A percentile compares a stretch with the other conserved stretches of the same genome.
These are phyloP conservation scores for Coregonus ussuriensis DNA, from an alignment of 2,797 vertebrate species.

Conservation along the genomic window DNA sequence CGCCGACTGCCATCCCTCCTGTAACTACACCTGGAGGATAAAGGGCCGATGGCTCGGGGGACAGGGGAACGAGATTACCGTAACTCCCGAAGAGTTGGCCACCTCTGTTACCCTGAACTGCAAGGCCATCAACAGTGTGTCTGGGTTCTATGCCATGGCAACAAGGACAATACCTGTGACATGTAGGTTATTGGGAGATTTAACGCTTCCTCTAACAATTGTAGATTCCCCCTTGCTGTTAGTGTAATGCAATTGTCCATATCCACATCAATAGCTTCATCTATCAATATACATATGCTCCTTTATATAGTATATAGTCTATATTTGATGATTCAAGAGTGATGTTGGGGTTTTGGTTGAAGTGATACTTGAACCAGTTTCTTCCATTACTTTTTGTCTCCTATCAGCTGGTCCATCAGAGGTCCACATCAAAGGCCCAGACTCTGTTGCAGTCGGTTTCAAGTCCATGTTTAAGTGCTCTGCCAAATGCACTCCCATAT, in stretches of 20 bases:
- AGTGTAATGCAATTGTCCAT: conserved; percentile 42
- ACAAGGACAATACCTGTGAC: conserved; percentile 16
- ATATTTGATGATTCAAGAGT: background rate
- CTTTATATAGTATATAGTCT: conserved; percentile 7
- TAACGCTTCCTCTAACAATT: background rate
- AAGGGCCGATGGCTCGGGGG: conserved; percentile 44
- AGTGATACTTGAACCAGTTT: background rate
- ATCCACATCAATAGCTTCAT: conserved; percentile 30
- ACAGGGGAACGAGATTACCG: conserved; percentile 46
- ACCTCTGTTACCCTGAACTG: background rate
- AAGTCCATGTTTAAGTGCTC: conserved; percentile 35
- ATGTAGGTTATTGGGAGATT: conserved; percentile 39
- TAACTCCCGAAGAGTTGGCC: conserved; percentile 37
- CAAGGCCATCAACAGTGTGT: conserved; percentile 38
- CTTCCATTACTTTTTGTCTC: conserved; percentile 29
- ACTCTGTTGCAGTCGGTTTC: conserved; percentile 10
- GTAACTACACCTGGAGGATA: conserved; percentile 49
- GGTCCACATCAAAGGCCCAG: conserved; percentile 36
- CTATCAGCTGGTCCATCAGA: conserved; percentile 37
- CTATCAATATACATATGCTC: conserved; percentile 8
- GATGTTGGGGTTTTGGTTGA: background rate
- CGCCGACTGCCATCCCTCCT: conserved; percentile 56
- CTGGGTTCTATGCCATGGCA: conserved; percentile 39
- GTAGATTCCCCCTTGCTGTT: conserved; percentile 15
- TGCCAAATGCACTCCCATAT: conserved; percentile 44